Evolutionary conservation across 2,113 vertebrate genomes (phyloP), one percentile per base, ranked within the genome.

Genomic region (Ameiurus melas): DNA sequence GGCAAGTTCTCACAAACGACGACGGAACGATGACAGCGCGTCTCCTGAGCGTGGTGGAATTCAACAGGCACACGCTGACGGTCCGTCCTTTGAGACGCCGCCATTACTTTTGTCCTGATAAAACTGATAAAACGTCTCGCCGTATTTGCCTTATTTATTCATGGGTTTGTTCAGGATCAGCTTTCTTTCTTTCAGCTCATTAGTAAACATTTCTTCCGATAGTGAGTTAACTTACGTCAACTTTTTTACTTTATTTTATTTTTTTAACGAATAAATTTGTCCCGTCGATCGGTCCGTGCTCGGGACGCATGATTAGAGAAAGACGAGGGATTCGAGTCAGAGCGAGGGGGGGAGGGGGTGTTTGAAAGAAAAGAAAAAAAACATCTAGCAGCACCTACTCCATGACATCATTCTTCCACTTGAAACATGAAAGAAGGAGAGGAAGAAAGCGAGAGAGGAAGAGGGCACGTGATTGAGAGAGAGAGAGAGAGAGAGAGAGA

Each of bases 301-400:
- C 39, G 20, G 68, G 20, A 47, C 19, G 25, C 22, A 47, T 0
- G 10, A 77, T 77, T 51, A n/a, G 43, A 25, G 12, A 77, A 25
- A 27, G 25, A 77, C 3, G 53, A 80, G 30, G 33, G 51, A n/a
- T 51, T 43, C 36, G 25, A 47, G 39, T 25, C 20, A 27, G 39
- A 27, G 39, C 4, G 43, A 47, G 43, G 6, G 6, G 6, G n/a
- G n/a, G n/a, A n/a, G n/a, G n/a, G n/a, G n/a, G n/a, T n/a, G n/a
- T n/a, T n/a, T n/a, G n/a, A 7, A 43, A 6, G 4, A 19, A 2
- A 8, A 71, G 20, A 8, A 70, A 47, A 62, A 33, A 89, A 92
- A 92, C 93, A 93, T 95, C 93, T 91, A 90, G 92, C 93, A 94
- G 93, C 95, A 95, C 94, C 95, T 96, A 93, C 95, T 93, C 91